These are phyloP conservation scores for Anguilla megastoma DNA, from an alignment of 2,797 vertebrate genomes.

Conservation along the genomic window DNA sequence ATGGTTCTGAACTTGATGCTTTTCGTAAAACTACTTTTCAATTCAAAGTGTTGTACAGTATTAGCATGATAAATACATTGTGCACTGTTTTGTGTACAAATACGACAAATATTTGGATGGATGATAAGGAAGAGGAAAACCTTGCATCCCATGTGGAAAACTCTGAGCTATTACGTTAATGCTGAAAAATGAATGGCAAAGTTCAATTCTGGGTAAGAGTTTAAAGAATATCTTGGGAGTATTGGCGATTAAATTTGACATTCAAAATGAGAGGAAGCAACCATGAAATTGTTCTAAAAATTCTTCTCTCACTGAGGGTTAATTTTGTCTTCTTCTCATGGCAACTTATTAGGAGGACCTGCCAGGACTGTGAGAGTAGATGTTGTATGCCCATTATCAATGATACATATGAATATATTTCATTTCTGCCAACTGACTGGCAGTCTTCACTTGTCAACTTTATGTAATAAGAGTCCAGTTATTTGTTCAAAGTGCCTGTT, in stretches of 20 bases:
- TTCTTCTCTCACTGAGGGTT: background rate
- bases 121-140: background rate
- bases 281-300: background rate
- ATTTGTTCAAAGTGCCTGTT: background rate
- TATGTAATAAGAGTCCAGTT: background rate
- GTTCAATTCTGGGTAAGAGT: background rate
- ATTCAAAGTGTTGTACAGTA: background rate
- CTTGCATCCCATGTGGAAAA: background rate
- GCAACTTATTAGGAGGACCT: background rate
- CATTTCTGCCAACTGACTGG: background rate
- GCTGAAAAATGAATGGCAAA: background rate
- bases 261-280: background rate
- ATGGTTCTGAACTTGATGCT: background rate
- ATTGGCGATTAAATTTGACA: background rate
- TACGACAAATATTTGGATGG: background rate
- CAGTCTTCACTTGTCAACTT: background rate
- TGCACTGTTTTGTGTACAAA: background rate
- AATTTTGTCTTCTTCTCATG: background rate
- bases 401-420: background rate
- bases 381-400: background rate
- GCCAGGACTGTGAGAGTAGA: background rate
- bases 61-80: too few species aligned
- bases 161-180: background rate
- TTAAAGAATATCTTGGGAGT: background rate
- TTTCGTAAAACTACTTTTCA: background rate